Conservation (phyloP, 2,888 invertebrate species). For the Tupiocoris notatus region DNA sequence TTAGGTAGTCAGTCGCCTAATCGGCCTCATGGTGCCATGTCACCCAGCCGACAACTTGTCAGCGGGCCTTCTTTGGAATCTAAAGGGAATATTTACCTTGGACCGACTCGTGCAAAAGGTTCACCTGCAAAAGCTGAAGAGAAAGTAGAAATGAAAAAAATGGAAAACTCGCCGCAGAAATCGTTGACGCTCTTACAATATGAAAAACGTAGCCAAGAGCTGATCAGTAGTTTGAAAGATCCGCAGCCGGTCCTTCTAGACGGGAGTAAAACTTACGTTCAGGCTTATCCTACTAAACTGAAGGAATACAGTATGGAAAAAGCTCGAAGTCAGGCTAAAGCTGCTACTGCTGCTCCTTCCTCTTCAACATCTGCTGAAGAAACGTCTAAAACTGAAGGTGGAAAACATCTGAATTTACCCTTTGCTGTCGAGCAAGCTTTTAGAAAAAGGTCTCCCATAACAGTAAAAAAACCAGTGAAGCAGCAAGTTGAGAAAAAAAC, state of each 20-base stretch:
- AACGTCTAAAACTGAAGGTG: slow-evolving; percentile 34
- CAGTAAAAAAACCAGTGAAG: slow-evolving; percentile 45
- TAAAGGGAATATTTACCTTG: slow-evolving; percentile 11
- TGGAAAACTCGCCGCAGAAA: slow-evolving; percentile 15
- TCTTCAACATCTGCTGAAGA: slow-evolving; percentile 25
- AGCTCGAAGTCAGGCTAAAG: slow-evolving; percentile 16
- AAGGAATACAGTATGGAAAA: slow-evolving; percentile 40
- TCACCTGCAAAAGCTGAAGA: slow-evolving; percentile 30
- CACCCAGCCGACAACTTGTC: slow-evolving; percentile 4
- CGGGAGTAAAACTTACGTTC: slow-evolving; percentile 23
- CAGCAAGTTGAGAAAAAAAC: slow-evolving; percentile 29
- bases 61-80: neutral
- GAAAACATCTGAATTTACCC: slow-evolving; percentile 49
- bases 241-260: slow-evolving; percentile 21
- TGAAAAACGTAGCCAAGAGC: slow-evolving; percentile 45
- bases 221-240: slow-evolving; percentile 44
- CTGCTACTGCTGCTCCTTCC: slow-evolving; percentile 1
- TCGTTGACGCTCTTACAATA: slow-evolving; percentile 45
- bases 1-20: slow-evolving; percentile 26
- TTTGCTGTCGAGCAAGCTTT: slow-evolving; percentile 49
- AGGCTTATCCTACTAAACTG: slow-evolving; percentile 32
- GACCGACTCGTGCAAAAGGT: slow-evolving; percentile 16
- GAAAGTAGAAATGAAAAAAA: slow-evolving; percentile 4
- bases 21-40: slow-evolving; percentile 24
- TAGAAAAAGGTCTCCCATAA: slow-evolving; percentile 47